Base-by-base conservation (phyloP, 30 jellyfish, hydroid and myxozoan genomes). In the Hydractinia symbiolongicarpus region DNA sequence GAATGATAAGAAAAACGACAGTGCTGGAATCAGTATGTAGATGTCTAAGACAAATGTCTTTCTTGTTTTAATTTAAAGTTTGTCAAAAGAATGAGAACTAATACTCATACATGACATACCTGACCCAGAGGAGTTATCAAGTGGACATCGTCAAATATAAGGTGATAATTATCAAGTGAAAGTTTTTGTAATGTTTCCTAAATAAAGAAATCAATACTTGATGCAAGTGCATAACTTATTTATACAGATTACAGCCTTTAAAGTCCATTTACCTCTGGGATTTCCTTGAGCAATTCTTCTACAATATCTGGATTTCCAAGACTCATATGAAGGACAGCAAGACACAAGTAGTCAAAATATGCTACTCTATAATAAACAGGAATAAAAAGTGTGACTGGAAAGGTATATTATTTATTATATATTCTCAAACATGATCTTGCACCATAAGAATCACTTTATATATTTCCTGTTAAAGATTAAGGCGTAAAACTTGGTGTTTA, bases 271-370 rank as follows among this genome's bases (percentile, higher is more conserved):
- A 89, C 97, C 77, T 81, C 79, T 5, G 86, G 61, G 16, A 91
- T 56, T 20, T 83, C 82, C 71, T 88, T 83, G 21, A 91, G 71
- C 62, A 71, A 13, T 30, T 67, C 88, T 66, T 91, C 98, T 19
- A 96, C 92, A 15, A 79, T 90, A 5, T 81, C 58, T 55, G 92
- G 95, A 81, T 91, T 89, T 17, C 98, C 86, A 1, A 77, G 84
- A 30, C 60, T 76, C 87, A 91, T 53, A 44, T 82, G 86, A 53
- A 91, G 83, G 53, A 82, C 81, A 8, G 94, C 95, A 68, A 86
- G 17, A 51, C 88, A 68, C 7, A 86, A 40, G 75, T 40, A 66
- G 71, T 91, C 98, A 66, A 73, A 51, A 14, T 67, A 75, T 5
- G 88, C 19, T 9, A 86, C 79, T 73, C 98, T 91, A 70, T 15